These are phyloP conservation scores for Catotricha subobsoleta DNA, from an alignment of 2,888 invertebrate species.

Conservation along the genomic window DNA sequence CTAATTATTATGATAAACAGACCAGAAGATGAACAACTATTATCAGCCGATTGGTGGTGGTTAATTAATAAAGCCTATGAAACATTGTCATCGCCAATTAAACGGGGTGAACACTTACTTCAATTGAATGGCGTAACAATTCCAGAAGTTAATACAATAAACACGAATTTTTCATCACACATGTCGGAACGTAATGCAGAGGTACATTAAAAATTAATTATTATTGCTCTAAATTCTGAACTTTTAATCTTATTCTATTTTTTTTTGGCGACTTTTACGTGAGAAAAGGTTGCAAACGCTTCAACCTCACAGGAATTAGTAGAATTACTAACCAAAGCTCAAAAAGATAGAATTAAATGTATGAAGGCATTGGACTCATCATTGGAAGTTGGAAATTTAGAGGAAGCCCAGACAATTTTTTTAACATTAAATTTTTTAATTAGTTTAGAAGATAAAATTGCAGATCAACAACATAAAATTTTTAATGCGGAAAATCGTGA, in stretches of 20 bases:
- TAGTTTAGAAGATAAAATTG: constrained; percentile 62
- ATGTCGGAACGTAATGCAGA: constrained; percentile 85
- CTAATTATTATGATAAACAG: constrained; percentile 24
- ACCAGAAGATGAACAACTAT: constrained; percentile 49
- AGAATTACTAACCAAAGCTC: constrained; percentile 39
- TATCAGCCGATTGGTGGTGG: constrained; percentile 72
- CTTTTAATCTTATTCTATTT: too few species aligned
- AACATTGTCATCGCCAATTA: constrained; percentile 19
- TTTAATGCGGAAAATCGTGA: too few species aligned
- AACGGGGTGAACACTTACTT: constrained; percentile 58
- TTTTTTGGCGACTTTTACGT: too few species aligned
- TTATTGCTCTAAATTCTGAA: too few species aligned
- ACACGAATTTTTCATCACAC: constrained; percentile 52
- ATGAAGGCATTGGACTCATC: constrained; percentile 39
- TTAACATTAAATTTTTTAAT: constrained; percentile 69
- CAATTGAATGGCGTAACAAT: constrained; percentile 44
- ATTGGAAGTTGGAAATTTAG: constrained; percentile 44
- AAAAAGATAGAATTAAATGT: constrained; percentile 33
- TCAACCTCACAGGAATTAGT: constrained; percentile 37
- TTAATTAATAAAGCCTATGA: constrained; percentile 77
- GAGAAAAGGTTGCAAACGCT: constrained; percentile 35
- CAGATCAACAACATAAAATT: constrained; percentile 26
- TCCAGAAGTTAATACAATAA: constrained; percentile 43
- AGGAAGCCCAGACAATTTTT: constrained; percentile 44
- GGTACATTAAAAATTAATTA: constrained; percentile 29